Percentiles rank a stretch among this genome's conserved stretches.
These are phyloP conservation scores for Passer montanus DNA, from an alignment of 2,113 vertebrate genomes.

Conservation along the genomic window DNA sequence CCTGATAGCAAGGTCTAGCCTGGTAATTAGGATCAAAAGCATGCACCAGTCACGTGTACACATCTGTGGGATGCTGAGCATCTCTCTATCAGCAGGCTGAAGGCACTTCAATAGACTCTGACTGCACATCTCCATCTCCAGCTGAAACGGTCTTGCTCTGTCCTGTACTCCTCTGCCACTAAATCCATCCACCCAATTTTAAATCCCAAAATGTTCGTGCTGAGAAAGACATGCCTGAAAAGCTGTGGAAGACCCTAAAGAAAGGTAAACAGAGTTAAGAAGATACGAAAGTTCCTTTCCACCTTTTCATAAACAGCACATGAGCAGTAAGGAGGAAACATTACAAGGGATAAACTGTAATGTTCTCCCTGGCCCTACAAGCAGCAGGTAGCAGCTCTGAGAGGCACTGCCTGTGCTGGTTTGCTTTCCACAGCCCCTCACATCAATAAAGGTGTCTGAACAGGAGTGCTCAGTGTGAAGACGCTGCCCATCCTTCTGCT, in stretches of 20 bases:
- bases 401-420: not conserved
- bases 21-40: not conserved
- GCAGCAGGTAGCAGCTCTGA: not conserved
- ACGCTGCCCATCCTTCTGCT: not conserved
- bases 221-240: not conserved
- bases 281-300: not conserved
- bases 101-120: not conserved
- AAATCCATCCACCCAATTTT: not conserved
- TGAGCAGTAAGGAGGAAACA: not conserved
- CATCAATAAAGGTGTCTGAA: accelerated
- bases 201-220: not conserved
- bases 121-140: not conserved
- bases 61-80: not conserved
- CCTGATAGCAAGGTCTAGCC: not conserved
- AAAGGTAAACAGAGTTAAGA: not conserved
- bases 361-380: not conserved
- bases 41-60: not conserved
- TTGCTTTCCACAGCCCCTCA: not conserved
- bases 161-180: not conserved
- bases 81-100: not conserved
- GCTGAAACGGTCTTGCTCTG: not conserved
- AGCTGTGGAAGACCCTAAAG: not conserved
- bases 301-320: not conserved
- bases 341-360: not conserved
- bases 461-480: not conserved